These are phyloP conservation scores for Lysandra bellargus DNA, from an alignment of 2,888 invertebrate genomes.

Conservation along the genomic window DNA sequence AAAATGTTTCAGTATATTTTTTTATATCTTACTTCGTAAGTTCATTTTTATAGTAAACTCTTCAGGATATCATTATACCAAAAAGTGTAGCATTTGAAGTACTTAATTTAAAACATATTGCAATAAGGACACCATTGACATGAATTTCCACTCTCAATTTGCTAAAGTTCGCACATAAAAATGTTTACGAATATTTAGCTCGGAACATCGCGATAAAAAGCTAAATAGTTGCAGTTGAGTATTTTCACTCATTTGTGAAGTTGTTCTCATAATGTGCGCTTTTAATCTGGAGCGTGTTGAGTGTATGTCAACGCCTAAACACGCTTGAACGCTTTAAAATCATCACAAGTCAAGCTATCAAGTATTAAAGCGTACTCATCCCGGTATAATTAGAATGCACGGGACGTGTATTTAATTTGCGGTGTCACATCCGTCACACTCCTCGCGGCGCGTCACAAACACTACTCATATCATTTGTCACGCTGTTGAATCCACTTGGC, in stretches of 20 bases:
- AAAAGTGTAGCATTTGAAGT: no score
- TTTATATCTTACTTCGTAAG: no score
- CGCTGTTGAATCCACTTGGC: slow-evolving; percentile 40
- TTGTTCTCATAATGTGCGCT: slow-evolving; percentile 19
- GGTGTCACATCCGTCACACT: slow-evolving; percentile 39
- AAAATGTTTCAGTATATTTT: no score
- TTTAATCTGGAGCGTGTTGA: slow-evolving; percentile 21
- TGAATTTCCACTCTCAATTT: slow-evolving; percentile 1
- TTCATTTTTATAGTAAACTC: no score
- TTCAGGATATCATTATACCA: no score
- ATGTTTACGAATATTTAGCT: slow-evolving; percentile 1
- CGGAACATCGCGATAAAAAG: neutral
- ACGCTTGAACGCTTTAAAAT: slow-evolving; percentile 9
- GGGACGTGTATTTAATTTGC: slow-evolving; percentile 39
- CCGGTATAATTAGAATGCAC: slow-evolving; percentile 36
- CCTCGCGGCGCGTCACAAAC: slow-evolving; percentile 39
- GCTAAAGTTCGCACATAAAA: neutral
- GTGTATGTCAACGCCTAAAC: slow-evolving; percentile 6
- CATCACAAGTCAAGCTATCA: slow-evolving; percentile 25
- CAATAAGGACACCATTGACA: neutral
- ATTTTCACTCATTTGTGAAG: slow-evolving; percentile 17
- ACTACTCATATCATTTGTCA: slow-evolving; percentile 43
- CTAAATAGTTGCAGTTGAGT: slow-evolving; percentile 9
- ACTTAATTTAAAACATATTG: neutral
- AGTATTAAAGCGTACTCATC: slow-evolving; percentile 29